Percentiles rank a stretch among this genome's conserved stretches.
Conservation (phyloP, 2,797 vertebrate genomes). For the Crenichthys baileyi region DNA sequence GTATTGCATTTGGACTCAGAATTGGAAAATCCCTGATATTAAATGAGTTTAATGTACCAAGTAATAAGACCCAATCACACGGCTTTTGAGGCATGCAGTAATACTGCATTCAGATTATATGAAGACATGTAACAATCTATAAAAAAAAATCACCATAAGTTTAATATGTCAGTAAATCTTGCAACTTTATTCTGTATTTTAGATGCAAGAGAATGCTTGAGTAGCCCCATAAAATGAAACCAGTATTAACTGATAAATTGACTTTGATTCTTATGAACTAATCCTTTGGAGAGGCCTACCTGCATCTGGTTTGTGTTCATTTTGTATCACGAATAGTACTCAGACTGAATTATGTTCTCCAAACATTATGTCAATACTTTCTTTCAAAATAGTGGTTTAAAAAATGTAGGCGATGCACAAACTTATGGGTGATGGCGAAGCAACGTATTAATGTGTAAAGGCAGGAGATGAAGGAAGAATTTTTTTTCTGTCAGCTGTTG, state of each 20-base stretch:
- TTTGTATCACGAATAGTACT: not conserved
- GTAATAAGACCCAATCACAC: too few relatives aligned
- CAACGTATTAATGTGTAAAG: constrained; percentile 1
- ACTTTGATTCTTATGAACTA: not conserved
- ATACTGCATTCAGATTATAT: not conserved
- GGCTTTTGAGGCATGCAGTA: too few relatives aligned
- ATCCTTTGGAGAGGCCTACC: not conserved
- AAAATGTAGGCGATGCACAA: not conserved
- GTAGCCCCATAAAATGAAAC: not conserved
- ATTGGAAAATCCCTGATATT: too few relatives aligned
- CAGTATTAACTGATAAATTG: not conserved
- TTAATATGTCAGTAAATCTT: not conserved
- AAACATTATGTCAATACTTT: not conserved
- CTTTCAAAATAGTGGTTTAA: not conserved
- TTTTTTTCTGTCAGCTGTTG: constrained; percentile 45
- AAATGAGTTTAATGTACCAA: too few relatives aligned
- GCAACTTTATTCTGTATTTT: not conserved
- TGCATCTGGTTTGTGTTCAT: not conserved
- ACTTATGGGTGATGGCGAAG: not conserved
- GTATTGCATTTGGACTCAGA: too few relatives aligned
- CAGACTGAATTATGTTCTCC: not conserved
- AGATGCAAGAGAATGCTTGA: not conserved
- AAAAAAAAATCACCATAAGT: not conserved
- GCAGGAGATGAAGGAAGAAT: constrained; percentile 12
- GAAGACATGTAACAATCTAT: not conserved